Conservation (phyloP, 2,113 vertebrate species). For the Ctenodactylus gundi region DNA sequence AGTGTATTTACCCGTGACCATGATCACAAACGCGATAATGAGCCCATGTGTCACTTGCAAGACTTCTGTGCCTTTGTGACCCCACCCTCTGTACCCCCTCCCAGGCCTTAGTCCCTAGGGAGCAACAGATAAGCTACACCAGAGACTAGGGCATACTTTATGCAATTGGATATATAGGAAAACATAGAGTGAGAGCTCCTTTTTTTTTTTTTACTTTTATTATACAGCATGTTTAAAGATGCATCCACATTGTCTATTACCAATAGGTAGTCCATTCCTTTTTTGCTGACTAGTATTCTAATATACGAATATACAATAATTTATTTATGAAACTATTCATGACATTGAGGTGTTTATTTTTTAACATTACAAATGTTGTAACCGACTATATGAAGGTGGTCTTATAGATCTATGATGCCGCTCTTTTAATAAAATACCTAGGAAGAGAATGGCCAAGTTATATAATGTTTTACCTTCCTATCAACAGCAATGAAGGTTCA, state of each 20-base stretch:
- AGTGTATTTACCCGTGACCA: not conserved
- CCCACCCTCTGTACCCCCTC: not conserved
- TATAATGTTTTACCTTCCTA: not conserved
- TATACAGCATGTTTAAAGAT: not conserved
- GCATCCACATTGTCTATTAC: not conserved
- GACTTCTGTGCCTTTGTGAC: not conserved
- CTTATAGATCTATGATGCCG: not conserved
- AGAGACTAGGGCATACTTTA: not conserved
- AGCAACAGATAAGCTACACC: not conserved
- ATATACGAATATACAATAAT: not conserved
- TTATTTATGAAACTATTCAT: not conserved
- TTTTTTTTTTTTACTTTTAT: slow-evolving; percentile 34
- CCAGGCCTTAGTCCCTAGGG: not conserved
- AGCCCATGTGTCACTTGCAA: not conserved
- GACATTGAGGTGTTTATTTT: not conserved
- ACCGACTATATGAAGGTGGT: not conserved
- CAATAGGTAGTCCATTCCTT: not conserved
- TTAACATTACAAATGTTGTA: not conserved
- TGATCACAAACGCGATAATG: not conserved
- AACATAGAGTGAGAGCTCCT: not conserved
- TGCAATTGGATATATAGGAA: not conserved
- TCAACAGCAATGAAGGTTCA: not conserved
- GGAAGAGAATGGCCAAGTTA: not conserved
- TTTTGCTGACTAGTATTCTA: not conserved
- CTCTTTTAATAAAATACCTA: not conserved